Base-by-base conservation (phyloP, 2,888 invertebrate species). In the Adela reaumurella region DNA sequence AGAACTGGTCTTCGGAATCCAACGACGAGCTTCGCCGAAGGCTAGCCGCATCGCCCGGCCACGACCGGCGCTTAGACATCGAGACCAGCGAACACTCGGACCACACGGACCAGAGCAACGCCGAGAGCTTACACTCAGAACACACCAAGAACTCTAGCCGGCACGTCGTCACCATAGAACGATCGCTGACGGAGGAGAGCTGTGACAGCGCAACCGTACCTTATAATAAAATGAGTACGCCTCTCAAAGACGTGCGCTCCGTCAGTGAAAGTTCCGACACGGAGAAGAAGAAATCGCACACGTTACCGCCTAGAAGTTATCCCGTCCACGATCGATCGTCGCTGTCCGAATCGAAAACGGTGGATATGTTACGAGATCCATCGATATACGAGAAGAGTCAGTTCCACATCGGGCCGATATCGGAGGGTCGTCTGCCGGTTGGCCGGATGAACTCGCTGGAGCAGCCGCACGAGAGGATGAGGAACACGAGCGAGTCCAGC, bases 311-410 rank as follows among this genome's bases (percentile, higher is more conserved):
- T 2, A 79, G 80, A 55, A 74, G 72, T 51, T 67, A 59, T 54
- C 68, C 74, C 1, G 74, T 82, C 18, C 86, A 87, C 59, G 84
- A 83, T 49, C 74, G 87, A 46, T 86, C 87, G 1, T 84, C 84
- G n/a, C 62, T 87, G 14, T 85, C 87, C 0, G 88, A 88, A 62
- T 87, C 87, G 0, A 83, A 86, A 64, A 87, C 88, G 2, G 85
- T 85, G 24, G 88, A 87, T 59, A 83, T 81, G 48, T 60, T 81
- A 10, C 63, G 70, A 51, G 76, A 74, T 55, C 74, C 62, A 53
- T 62, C 68, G 17, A 65, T 58, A 45, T 70, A 68, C 51, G 79
- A 78, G 11, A 65, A 71, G 10, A 59, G 60, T 8, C 35, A 49
- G 5, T 55, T 63, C 0, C 64, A 69, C 53, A 62, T 51, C 17